Conservation (phyloP, 1,140 invertebrate species). For the Heliconius eleuchia region DNA sequence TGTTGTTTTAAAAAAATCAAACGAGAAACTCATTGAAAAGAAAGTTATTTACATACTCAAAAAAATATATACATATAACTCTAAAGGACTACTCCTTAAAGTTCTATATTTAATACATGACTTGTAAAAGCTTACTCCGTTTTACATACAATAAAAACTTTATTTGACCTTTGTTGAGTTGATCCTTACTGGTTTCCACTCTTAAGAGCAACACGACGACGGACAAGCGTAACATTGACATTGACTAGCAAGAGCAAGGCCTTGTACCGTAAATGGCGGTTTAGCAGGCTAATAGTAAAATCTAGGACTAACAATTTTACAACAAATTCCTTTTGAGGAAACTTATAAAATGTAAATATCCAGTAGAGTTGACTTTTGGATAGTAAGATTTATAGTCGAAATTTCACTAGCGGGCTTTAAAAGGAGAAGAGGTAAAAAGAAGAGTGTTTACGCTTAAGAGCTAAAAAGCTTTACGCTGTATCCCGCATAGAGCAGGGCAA, state of each 20-base stretch:
- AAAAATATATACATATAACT: too few species aligned
- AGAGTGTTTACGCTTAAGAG: too few species aligned
- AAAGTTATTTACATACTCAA: too few species aligned
- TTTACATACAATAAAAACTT: slow-evolving; percentile 3
- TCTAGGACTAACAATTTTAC: not conserved
- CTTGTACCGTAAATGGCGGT: slow-evolving; percentile 8
- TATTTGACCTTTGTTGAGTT: slow-evolving; percentile 32
- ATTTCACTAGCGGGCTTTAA: not conserved
- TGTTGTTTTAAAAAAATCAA: too few species aligned
- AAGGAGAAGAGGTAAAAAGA: too few species aligned
- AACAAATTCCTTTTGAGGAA: not conserved
- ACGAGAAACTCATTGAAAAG: too few species aligned
- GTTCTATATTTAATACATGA: not conserved
- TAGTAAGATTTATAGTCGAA: not conserved
- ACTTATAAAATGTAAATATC: not conserved
- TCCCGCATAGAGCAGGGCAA: too few species aligned
- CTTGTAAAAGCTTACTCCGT: not conserved
- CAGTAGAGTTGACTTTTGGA: not conserved
- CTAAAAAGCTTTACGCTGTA: too few species aligned
- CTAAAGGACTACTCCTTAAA: too few species aligned
- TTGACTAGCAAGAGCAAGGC: slow-evolving; percentile 37
- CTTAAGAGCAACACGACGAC: slow-evolving; percentile 27
- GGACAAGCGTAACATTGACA: slow-evolving; percentile 48
- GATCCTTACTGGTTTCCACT: slow-evolving; percentile 34
- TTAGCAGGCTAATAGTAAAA: not conserved